These are phyloP conservation scores for Empis livida DNA, from an alignment of 2,888 invertebrate genomes.

Conservation along the genomic window DNA sequence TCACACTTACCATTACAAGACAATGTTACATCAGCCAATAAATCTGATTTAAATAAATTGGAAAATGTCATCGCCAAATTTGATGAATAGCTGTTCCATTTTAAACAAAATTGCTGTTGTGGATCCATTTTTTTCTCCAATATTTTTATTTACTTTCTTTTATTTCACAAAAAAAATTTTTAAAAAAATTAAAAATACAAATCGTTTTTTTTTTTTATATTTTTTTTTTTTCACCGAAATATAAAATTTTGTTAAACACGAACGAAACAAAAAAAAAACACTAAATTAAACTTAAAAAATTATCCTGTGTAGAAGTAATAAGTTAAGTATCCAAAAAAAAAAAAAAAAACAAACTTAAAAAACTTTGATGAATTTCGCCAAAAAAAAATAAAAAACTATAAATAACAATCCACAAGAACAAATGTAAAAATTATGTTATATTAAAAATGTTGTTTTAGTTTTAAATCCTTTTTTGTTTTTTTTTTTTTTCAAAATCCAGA, in stretches of 20 bases:
- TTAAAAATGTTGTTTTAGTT: not conserved
- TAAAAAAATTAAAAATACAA: too few species aligned
- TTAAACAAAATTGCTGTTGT: conserved; percentile 89
- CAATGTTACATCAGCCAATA: conserved; percentile 81
- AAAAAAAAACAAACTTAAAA: too few species aligned
- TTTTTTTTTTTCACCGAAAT: not conserved
- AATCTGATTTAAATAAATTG: conserved; percentile 85
- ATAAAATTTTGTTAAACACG: not conserved
- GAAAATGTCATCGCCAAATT: conserved; percentile 87
- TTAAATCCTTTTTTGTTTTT: not conserved
- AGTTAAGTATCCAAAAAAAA: not conserved
- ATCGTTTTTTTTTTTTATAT: conserved; percentile 3
- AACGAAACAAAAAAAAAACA: not conserved
- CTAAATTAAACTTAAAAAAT: too few species aligned
- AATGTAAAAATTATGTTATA: not conserved
- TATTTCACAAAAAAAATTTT: not conserved
- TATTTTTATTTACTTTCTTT: not conserved
- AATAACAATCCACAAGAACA: too few species aligned
- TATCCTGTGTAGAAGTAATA: too few species aligned
- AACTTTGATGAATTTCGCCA: not conserved
- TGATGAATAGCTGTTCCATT: conserved; percentile 92
- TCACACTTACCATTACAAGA: conserved; percentile 76
- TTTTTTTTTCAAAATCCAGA: not conserved
- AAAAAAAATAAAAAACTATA: not conserved
- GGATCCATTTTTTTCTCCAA: conserved; percentile 62